These are phyloP conservation scores for Botia almorhae DNA, from an alignment of 2,797 vertebrate species.

Conservation along the genomic window DNA sequence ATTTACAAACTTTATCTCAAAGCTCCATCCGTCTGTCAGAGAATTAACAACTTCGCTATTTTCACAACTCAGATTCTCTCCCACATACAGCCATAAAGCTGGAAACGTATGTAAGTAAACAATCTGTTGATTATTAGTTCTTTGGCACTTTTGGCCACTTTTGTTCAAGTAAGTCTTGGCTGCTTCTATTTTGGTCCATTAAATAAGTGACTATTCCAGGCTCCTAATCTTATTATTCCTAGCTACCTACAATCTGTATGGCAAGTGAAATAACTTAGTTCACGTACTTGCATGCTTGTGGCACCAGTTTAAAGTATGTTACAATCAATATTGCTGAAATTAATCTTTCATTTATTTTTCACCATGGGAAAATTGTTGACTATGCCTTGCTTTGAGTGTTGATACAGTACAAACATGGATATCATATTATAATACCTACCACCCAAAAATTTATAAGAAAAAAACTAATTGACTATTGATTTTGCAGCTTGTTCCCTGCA, in stretches of 20 bases:
- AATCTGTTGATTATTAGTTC: conserved; percentile 22
- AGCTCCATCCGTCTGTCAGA: conserved; percentile 40
- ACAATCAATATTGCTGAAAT: conserved; percentile 8
- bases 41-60: conserved; percentile 8
- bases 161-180: conserved; percentile 1
- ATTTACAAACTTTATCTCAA: conserved; percentile 38
- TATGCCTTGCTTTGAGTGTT: conserved; percentile 6
- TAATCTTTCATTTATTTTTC: conserved; percentile 7
- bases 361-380: conserved; percentile 19
- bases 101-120: background rate
- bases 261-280: background rate
- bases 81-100: conserved; percentile 2
- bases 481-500: too few relatives aligned
- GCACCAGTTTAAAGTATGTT: background rate
- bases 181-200: conserved; percentile 34
- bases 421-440: conserved; percentile 26
- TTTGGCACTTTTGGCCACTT: background rate
- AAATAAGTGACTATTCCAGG: conserved; percentile 34
- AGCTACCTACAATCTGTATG: conserved; percentile 31
- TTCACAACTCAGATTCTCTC: conserved; percentile 12
- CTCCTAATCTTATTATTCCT: conserved; percentile 49
- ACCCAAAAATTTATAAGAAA: conserved; percentile 40
- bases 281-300: background rate
- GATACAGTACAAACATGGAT: conserved; percentile 38
- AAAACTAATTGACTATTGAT: conserved; percentile 45